Evolutionary conservation across 2,888 invertebrate genomes (phyloP).

Genomic region (Amphimallon solstitiale): DNA sequence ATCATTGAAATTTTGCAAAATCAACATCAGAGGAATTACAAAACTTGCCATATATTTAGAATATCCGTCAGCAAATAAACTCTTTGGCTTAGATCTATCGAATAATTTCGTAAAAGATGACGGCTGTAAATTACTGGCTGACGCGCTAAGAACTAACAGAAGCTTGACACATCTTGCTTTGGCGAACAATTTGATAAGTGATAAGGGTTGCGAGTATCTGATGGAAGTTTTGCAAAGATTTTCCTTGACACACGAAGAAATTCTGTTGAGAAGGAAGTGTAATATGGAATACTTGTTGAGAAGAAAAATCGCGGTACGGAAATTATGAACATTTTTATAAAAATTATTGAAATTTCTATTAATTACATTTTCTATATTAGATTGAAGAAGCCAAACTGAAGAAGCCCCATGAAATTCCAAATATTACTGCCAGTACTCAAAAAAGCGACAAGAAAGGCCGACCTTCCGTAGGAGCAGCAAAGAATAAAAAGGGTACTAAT

Average conservation of each 20-base stretch:
- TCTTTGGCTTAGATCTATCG: conserved; percentile 58
- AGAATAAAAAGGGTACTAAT: too few species aligned
- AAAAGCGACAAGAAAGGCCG: too few species aligned
- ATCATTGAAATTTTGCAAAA: conserved; percentile 56
- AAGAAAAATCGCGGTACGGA: conserved; percentile 6
- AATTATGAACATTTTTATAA: not conserved
- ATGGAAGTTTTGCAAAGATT: conserved; percentile 52
- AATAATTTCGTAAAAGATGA: conserved; percentile 58
- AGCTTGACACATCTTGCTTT: conserved; percentile 52
- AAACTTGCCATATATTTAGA: conserved; percentile 53
- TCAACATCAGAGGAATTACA: conserved; percentile 51
- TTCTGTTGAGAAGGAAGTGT: conserved; percentile 49
- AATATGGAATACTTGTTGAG: conserved; percentile 40
- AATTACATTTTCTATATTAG: not conserved
- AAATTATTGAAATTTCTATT: not conserved
- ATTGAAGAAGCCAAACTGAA: not conserved
- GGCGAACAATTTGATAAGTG: conserved; percentile 55
- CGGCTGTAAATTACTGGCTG: conserved; percentile 54
- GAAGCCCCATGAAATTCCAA: not conserved
- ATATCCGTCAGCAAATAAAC: conserved; percentile 44
- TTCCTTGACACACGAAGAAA: conserved; percentile 55
- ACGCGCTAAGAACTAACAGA: conserved; percentile 56
- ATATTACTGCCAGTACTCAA: too few species aligned
- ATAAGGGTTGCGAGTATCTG: conserved; percentile 48
- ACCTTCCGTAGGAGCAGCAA: too few species aligned